Evolutionary conservation across 2,797 vertebrate species (phyloP), one percentile per base, ranked within the genome.

Genomic region (Ceryle rudis): DNA sequence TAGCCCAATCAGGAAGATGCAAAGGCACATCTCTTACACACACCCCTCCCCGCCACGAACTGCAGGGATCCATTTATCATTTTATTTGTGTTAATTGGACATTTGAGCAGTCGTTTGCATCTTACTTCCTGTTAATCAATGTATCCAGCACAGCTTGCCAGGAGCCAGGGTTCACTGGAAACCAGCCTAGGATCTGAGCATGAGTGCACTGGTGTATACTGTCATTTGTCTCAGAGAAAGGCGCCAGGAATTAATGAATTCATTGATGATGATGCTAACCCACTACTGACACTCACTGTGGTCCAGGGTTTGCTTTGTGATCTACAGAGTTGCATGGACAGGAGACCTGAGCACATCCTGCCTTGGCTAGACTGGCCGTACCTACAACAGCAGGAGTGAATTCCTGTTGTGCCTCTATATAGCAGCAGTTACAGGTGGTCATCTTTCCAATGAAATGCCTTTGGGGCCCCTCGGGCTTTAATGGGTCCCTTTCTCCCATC

Each of bases 331-430:
- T 54, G 42, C 29, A 20, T 5, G 29, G 28, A 21, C 0, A 3
- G 51, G 65, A 65, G 51, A 26, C 26, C 8, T 3, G 15, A 64
- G 28, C 0, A 4, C 29, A 22, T 55, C 47, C n/a, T 65, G 19
- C 87, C 69, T 49, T 19, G 54, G 28, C 47, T 29, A 3, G 19
- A 3, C 46, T 9, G 44, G 62, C n/a, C 14, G 37, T 22, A 4
- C 8, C 0, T 28, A 14, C 0, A 5, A 22, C 33, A 61, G n/a
- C 11, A 28, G 47, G 11, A 55, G 20, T 16, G 54, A 83, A 78
- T 31, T 1, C 1, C 29, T 14, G 31, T 7, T 8, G 41, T 86
- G 37, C 37, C 42, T 0, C 0, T 7, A 20, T 10, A 33, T 5
- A 67, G 62, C 31, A 35, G 47, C 52, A 81, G 75, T 35, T 41